Evolutionary conservation across 23 tunicate genomes (phyloP).

Genomic region (Trididemnum nubilum): DNA sequence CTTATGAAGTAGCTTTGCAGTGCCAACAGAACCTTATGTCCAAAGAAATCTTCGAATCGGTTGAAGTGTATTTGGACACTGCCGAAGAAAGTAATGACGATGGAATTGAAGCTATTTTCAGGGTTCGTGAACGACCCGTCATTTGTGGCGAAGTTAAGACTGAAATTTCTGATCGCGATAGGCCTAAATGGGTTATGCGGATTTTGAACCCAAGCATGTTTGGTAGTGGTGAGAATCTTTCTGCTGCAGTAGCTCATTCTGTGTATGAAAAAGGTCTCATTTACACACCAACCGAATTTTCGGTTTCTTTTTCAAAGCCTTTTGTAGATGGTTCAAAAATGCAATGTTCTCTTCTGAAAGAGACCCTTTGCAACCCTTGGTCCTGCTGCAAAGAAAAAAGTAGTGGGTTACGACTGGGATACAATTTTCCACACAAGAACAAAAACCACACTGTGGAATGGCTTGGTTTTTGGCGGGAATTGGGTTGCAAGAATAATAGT

Average conservation of each 20-base stretch:
- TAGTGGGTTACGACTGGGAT: constrained; percentile 46
- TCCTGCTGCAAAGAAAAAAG: constrained; percentile 38
- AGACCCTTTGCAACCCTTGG: constrained; percentile 74
- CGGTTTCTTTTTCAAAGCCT: constrained; percentile 52
- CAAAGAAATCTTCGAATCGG: constrained; percentile 68
- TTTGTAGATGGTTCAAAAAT: constrained; percentile 20
- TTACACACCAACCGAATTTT: constrained; percentile 63
- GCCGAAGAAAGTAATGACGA: constrained; percentile 31
- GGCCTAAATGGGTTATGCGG: constrained; percentile 73
- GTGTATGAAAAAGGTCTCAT: neutral
- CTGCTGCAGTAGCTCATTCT: constrained; percentile 56
- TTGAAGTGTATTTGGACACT: constrained; percentile 78
- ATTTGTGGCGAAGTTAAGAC: constrained; percentile 64
- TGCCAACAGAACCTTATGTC: constrained; percentile 52
- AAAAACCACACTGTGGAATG: constrained; percentile 61
- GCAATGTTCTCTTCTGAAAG: constrained; percentile 34
- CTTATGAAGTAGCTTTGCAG: constrained; percentile 47
- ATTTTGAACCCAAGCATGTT: constrained; percentile 72
- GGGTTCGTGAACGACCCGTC: constrained; percentile 63
- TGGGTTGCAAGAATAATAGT: constrained; percentile 15
- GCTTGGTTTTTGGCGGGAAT: constrained; percentile 74
- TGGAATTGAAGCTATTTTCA: constrained; percentile 69
- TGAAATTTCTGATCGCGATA: constrained; percentile 72
- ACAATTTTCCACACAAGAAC: constrained; percentile 39
- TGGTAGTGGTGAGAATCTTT: constrained; percentile 78